Base-by-base conservation (phyloP, 2,113 vertebrate species). In the Meleagris gallopavo region DNA sequence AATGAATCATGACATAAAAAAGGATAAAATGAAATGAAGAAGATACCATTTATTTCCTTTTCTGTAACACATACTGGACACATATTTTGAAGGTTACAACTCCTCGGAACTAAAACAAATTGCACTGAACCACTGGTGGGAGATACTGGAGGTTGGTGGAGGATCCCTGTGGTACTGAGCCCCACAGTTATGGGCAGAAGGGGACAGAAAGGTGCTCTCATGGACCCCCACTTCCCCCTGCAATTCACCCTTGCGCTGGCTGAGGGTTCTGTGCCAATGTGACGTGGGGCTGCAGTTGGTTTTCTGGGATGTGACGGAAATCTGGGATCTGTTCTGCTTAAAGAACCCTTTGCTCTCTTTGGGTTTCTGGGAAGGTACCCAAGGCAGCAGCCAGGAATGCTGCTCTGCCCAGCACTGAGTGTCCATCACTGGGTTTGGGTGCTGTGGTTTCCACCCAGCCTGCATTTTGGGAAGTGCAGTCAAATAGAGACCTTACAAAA, bases 1-100 rank as follows among this genome's bases (percentile, higher is more conserved):
- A 92, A 97, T 96, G 95, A 97, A 97, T 96, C 94, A 94, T 19
- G 72, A 83, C 93, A 90, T 50, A 34, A 93, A 90, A 57, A 70
- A 18, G 91, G 83, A 89, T 86, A 86, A 95, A 96, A 95, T 18
- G 71, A 92, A 96, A 92, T 91, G 87, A 75, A 88, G 96, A 88
- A 54, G 81, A 83, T 83, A n/a, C 48, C 78, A 48, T 95, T 95
- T 96, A 94, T 96, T 96, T 96, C 86, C 55, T 94, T 73, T 86
- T 61, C 94, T 94, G 78, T 50, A 90, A 67, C 86, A 92, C 74
- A 69, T 50, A 21, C 90, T 88, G 94, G 95, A 91, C 91, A 55
- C 86, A 89, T 90, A 76, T 50, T 89, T 58, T 74, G 95, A 93
- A 95, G 91, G 96, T 97, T 93, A 83, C 91, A 94, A 90, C 57